Percentiles rank a stretch among this genome's conserved stretches.
Evolutionary conservation across 1,140 invertebrate species (phyloP).

Genomic region (Conopomorpha cramerella): DNA sequence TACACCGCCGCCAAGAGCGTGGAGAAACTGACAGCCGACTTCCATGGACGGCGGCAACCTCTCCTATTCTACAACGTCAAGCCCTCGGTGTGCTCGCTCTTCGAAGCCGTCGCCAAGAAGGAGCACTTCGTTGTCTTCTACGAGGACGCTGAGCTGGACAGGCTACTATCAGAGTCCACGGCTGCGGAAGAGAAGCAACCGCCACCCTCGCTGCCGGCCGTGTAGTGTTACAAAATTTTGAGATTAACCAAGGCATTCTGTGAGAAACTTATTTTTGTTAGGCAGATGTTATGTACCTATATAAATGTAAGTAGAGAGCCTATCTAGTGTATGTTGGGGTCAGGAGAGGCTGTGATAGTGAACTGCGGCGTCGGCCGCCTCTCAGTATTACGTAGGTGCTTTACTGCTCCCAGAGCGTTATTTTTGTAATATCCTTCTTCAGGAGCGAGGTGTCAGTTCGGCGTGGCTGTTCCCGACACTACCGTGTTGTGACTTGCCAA

Average conservation of each 20-base stretch:
- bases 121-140: conserved; percentile 77
- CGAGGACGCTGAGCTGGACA: conserved; percentile 72
- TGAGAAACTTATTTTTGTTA: not conserved
- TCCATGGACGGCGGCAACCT: conserved; percentile 69
- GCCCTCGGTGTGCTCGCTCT: conserved; percentile 77
- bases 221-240: not conserved
- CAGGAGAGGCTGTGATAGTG: not conserved
- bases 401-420: not conserved
- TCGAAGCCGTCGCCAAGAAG: conserved; percentile 72
- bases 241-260: not conserved
- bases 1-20: conserved; percentile 81
- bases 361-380: not conserved
- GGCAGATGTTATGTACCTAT: not conserved
- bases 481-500: no score
- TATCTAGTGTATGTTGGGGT: not conserved
- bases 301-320: not conserved
- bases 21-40: conserved; percentile 71
- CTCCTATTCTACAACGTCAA: conserved; percentile 82
- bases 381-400: not conserved
- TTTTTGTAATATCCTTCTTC: not conserved
- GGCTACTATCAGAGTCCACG: no score
- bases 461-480: no score
- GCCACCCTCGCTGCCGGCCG: conserved; percentile 2
- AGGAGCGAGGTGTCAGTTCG: no score
- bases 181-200: conserved; percentile 47